Evolutionary conservation across 2,888 invertebrate species (phyloP), one percentile per base, ranked within the genome.

Genomic region (Rhabditoides inermis): DNA sequence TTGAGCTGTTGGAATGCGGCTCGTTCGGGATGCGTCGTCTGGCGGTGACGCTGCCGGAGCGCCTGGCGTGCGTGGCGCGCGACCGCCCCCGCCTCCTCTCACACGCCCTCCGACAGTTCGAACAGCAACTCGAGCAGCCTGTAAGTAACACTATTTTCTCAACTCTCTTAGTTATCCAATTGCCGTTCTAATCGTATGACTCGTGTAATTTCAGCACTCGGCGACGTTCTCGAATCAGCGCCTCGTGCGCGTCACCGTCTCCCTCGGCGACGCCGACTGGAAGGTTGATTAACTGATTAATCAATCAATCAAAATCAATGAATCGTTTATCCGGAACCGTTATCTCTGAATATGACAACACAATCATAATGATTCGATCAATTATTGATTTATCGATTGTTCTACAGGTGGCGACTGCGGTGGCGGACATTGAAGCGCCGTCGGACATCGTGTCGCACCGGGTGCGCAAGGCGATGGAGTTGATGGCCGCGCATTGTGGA

Each of bases 401-500:
- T 23, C 45, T 61, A 12, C 28, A 66, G 62, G 55, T 51, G 10
- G 61, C 64, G 15, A 66, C 61, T 32, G 63, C 57, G 5, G 59
- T 66, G 6, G 66, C 66, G 1, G 66, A 66, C 48, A 66, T 66
- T 39, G 63, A 66, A 39, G 62, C 60, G 15, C 66, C 66, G 0
- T 41, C 55, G 0, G 66, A 66, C 49, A 66, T 66, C 36, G 61
- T 66, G 15, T 66, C 66, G 1, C 61, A 66, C 47, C 55, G 66
- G 10, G 42, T 64, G 3, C 36, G 44, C 1, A 30, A 44, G 4
- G 50, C 50, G 4, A 50, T 50, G 50, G 44, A n/a, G n/a, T n/a
- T n/a, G n/a, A n/a, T n/a, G n/a, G n/a, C n/a, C n/a, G n/a, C n/a
- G n/a, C n/a, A n/a, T n/a, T n/a, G n/a, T n/a, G n/a, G n/a, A n/a